Conservation (phyloP, 2,888 invertebrate species). For the Itoplectis maculator region DNA sequence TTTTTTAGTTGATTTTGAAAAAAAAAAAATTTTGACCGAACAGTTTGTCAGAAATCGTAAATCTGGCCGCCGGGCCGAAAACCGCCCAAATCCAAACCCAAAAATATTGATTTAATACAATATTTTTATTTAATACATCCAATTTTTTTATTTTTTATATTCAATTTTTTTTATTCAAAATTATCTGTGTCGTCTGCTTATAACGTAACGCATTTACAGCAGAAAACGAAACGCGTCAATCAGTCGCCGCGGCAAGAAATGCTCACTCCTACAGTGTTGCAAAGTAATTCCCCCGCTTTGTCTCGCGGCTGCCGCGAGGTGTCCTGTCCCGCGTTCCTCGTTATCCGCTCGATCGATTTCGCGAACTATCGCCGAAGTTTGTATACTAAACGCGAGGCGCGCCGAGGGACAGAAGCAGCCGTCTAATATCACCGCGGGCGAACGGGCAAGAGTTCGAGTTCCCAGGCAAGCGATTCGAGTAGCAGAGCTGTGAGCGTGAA, state of each 20-base stretch:
- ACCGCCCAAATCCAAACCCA: too few species aligned
- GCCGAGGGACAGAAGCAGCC: conserved; percentile 31
- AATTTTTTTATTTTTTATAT: too few species aligned
- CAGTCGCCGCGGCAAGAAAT: not conserved
- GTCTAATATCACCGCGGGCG: conserved; percentile 2
- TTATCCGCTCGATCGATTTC: conserved; percentile 53
- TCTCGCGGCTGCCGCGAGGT: too few species aligned
- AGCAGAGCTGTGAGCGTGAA: conserved; percentile 57
- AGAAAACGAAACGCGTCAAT: not conserved
- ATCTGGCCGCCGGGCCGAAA: too few species aligned
- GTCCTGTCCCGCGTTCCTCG: conserved; percentile 42
- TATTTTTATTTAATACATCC: too few species aligned
- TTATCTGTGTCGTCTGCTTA: not conserved
- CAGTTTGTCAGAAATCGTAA: too few species aligned
- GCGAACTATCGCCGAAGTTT: conserved; percentile 52
- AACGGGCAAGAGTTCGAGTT: conserved; percentile 62
- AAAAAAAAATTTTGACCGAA: too few species aligned
- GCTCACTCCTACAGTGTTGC: not conserved
- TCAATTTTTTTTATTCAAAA: too few species aligned
- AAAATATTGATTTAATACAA: too few species aligned
- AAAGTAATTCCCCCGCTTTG: conserved; percentile 15
- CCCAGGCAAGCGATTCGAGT: conserved; percentile 51
- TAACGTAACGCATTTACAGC: not conserved
- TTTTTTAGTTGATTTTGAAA: too few species aligned
- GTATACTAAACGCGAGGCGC: conserved; percentile 51